A percentile compares a stretch with the other conserved stretches of the same genome.
phyloP scores from a whole-genome alignment of 2,888 invertebrate species.

The Empis livida region DNA sequence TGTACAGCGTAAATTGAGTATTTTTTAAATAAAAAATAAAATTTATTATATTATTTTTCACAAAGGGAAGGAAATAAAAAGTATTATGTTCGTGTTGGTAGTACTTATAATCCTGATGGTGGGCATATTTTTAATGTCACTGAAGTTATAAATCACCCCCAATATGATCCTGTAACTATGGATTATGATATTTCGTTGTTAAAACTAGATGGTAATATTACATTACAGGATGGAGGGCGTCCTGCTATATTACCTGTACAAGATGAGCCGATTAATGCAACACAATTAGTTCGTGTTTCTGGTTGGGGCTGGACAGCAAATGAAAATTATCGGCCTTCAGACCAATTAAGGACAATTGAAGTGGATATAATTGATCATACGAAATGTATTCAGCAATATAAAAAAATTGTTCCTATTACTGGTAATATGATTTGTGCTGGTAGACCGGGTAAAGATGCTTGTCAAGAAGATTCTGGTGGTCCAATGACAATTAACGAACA shows the following conservation, averaged over 20 bases:
- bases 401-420: constrained; percentile 38
- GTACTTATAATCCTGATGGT: constrained; percentile 4
- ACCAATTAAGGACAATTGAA: constrained; percentile 4
- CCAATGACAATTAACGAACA: constrained; percentile 50
- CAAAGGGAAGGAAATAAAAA: neutral
- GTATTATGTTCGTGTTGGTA: constrained; percentile 5
- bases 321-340: neutral
- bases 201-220: constrained; percentile 1
- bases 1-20: neutral
- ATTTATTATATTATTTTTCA: neutral
- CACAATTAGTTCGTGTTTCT: constrained; percentile 11
- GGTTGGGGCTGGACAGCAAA: constrained; percentile 10
- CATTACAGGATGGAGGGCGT: neutral
- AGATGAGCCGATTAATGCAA: constrained; percentile 4
- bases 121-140: constrained; percentile 6
- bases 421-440: constrained; percentile 56
- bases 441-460: constrained; percentile 63
- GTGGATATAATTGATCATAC: constrained; percentile 8
- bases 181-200: constrained; percentile 5
- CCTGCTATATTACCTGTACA: constrained; percentile 4
- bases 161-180: neutral
- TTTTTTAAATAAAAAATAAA: neutral
- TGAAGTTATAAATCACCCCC: constrained; percentile 3
- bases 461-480: constrained; percentile 70
- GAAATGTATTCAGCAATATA: constrained; percentile 1